Percentiles rank a stretch among this genome's conserved stretches.
phyloP scores from a whole-genome alignment of 2,797 vertebrate genomes.

The Rhodeus uyekii region DNA sequence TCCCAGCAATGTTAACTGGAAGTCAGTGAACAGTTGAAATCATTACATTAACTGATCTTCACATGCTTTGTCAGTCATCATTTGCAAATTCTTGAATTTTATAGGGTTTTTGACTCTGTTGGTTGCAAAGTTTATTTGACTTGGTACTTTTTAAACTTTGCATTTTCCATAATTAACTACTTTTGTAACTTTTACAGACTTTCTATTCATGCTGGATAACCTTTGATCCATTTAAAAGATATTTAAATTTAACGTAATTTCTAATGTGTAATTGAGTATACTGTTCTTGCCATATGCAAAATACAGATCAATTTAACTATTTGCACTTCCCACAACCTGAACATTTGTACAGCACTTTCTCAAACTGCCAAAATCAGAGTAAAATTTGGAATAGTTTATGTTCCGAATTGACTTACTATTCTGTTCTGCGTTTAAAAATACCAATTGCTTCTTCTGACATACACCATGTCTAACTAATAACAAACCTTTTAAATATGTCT shows the following conservation, averaged over 20 bases:
- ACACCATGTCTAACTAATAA: neutral
- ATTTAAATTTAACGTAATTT: neutral
- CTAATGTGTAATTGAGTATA: too few relatives aligned
- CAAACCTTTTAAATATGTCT: neutral
- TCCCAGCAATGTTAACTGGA: too few relatives aligned
- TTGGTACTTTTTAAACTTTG: neutral
- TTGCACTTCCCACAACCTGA: neutral
- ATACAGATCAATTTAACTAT: neutral
- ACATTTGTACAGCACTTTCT: neutral
- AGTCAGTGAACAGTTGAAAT: neutral
- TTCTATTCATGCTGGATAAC: neutral
- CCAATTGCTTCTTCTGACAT: neutral
- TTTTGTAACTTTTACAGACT: neutral
- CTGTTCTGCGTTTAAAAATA: neutral
- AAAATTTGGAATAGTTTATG: neutral
- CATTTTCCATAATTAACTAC: neutral
- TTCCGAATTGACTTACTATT: neutral
- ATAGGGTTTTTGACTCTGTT: neutral
- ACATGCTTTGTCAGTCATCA: neutral
- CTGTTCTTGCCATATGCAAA: neutral
- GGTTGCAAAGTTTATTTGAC: too few relatives aligned
- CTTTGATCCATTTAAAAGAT: neutral
- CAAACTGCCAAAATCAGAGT: neutral
- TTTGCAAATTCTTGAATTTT: neutral
- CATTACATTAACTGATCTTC: neutral